Conservation (phyloP, 2,888 invertebrate genomes). For the Disparrhopalites patrizii region DNA sequence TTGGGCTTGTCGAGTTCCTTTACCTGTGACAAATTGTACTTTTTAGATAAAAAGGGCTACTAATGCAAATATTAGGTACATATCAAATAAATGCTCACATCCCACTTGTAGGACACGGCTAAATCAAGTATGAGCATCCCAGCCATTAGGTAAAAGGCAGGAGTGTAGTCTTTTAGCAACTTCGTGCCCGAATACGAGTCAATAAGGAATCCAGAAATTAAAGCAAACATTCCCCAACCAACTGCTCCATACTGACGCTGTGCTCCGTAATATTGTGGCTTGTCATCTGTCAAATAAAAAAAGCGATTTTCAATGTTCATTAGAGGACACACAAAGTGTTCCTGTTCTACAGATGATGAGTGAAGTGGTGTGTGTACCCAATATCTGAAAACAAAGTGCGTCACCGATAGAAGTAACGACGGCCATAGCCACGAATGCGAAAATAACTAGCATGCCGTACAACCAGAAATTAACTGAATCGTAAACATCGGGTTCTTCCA, state of each 20-base stretch:
- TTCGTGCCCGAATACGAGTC: conserved; percentile 64
- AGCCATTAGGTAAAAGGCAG: conserved; percentile 71
- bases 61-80: not conserved
- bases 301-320: too few relatives aligned
- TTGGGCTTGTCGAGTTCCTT: conserved; percentile 46
- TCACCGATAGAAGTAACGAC: conserved; percentile 83
- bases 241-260: conserved; percentile 85
- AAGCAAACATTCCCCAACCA: conserved; percentile 76
- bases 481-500: conserved; percentile 37
- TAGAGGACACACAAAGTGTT: too few relatives aligned
- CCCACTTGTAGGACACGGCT: conserved; percentile 46
- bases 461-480: conserved; percentile 66
- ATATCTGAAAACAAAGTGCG: conserved; percentile 78
- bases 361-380: conserved; percentile 67
- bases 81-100: conserved; percentile 34
- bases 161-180: conserved; percentile 66
- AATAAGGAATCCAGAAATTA: conserved; percentile 72
- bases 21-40: conserved; percentile 27
- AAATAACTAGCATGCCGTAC: conserved; percentile 69
- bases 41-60: not conserved
- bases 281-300: conserved; percentile 58
- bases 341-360: not conserved
- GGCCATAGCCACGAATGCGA: conserved; percentile 79
- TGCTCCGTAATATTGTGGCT: conserved; percentile 72
- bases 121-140: conserved; percentile 41